A percentile compares a stretch with the other conserved stretches of the same genome.
phyloP scores from a whole-genome alignment of 2,888 invertebrate genomes.

The Diadegma fenestrale region DNA sequence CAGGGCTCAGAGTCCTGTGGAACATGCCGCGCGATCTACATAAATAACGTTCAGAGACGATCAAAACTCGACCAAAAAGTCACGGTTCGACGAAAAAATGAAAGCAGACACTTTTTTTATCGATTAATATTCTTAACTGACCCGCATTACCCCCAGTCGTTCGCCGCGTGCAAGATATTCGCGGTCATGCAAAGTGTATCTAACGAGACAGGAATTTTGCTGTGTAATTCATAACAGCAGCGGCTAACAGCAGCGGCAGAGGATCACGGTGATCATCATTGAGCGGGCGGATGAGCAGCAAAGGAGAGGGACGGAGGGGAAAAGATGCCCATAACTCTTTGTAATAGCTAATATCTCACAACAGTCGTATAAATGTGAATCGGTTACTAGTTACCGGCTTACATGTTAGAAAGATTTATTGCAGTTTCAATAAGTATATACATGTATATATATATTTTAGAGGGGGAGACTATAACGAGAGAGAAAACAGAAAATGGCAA shows the following conservation, averaged over 20 bases:
- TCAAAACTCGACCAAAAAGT: background rate
- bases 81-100: background rate
- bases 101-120: background rate
- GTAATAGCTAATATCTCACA: constrained; percentile 83
- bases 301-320: constrained; percentile 30
- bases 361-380: constrained; percentile 83
- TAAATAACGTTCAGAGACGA: constrained; percentile 47
- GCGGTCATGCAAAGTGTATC: background rate
- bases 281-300: constrained; percentile 44
- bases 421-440: constrained; percentile 65
- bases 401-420: constrained; percentile 82
- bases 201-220: constrained; percentile 66
- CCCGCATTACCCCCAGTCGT: background rate
- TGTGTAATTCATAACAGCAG: constrained; percentile 73
- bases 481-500: constrained; percentile 25
- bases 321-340: constrained; percentile 78
- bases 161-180: background rate
- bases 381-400: constrained; percentile 83
- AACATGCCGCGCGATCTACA: constrained; percentile 41
- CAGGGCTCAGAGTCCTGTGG: background rate
- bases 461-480: constrained; percentile 16
- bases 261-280: constrained; percentile 71
- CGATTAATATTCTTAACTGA: background rate
- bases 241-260: too few relatives aligned
- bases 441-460: constrained; percentile 43